phyloP scores from a whole-genome alignment of 2,888 invertebrate genomes.

The Spicauda simplicius region DNA sequence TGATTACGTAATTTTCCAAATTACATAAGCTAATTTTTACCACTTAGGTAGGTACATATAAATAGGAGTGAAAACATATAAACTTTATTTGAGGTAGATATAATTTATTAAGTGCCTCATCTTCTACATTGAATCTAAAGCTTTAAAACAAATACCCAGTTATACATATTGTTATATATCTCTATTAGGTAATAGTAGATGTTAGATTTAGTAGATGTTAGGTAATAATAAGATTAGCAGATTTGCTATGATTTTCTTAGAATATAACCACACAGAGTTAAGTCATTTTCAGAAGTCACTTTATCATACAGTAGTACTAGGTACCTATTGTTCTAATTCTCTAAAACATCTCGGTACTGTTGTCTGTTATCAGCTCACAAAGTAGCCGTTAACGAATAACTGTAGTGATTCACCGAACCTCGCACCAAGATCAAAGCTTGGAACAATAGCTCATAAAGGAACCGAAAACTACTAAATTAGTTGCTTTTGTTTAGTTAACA shows the following conservation, averaged over 20 bases:
- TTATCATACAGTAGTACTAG: conserved; percentile 29
- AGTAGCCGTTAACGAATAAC: conserved; percentile 50
- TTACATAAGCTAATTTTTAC: too few species aligned
- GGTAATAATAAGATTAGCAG: too few species aligned
- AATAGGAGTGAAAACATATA: too few species aligned
- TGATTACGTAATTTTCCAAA: too few species aligned
- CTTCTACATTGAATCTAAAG: too few species aligned
- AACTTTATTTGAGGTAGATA: too few species aligned
- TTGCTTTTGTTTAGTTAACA: conserved; percentile 72
- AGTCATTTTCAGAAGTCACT: conserved; percentile 37
- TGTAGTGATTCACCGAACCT: conserved; percentile 53
- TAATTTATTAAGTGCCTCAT: too few species aligned
- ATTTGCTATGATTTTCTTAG: too few species aligned
- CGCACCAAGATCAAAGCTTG: conserved; percentile 43
- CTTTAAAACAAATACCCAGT: neutral
- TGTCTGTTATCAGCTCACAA: conserved; percentile 44
- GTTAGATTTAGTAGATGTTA: too few species aligned
- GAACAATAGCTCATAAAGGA: conserved; percentile 44
- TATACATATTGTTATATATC: too few species aligned
- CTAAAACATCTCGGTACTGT: conserved; percentile 18
- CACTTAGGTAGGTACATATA: too few species aligned
- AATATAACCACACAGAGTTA: neutral
- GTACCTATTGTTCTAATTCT: conserved; percentile 21
- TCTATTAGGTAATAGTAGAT: too few species aligned
- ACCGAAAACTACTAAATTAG: conserved; percentile 62